Evolutionary conservation across 2,113 vertebrate species (phyloP), one percentile per base, ranked within the genome.

Genomic region (Vicugna pacos): DNA sequence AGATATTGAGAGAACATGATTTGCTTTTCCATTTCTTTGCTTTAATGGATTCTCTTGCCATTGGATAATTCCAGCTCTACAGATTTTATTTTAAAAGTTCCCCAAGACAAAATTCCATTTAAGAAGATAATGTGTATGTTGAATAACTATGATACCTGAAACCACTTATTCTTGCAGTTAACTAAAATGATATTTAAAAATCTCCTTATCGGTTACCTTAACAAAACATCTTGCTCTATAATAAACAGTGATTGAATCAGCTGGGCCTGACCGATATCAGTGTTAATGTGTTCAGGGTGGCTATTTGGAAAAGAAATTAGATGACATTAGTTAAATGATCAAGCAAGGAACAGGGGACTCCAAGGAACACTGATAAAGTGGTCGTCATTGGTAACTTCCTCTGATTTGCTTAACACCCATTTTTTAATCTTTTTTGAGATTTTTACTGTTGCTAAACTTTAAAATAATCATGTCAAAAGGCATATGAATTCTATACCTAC

Each of bases 1-100:
- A 96, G 95, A 97, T 98, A 98, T 97, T 96, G 98, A 98, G 72
- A 98, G 92, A 97, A 97, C 81, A 97, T 98, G 96, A 98, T 98
- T 98, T 97, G 97, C 90, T 97, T 97, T 97, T 98, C 95, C 93
- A 93, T 98, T 98, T 83, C 94, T 96, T 94, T 84, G 60, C 75
- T 96, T 95, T 95, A 98, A 98, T 98, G 85, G 93, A 93, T 98
- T 98, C 46, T 98, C 96, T 96, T 96, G 89, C 28, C 85, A 38
- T 69, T 94, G 92, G 97, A 92, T 97, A 97, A 97, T 94, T 95
- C 32, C 20, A 91, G 80, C 32, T 81, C 32, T 96, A 94, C 17
- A 42, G 98, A 96, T 95, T 94, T 52, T 48, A 32, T 82, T 98
- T 98, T 97, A 82, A 92, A 97, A 97, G 42, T 89, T 97, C 96